Conservation (phyloP, 2,113 vertebrate species). For the Stegastes partitus region DNA sequence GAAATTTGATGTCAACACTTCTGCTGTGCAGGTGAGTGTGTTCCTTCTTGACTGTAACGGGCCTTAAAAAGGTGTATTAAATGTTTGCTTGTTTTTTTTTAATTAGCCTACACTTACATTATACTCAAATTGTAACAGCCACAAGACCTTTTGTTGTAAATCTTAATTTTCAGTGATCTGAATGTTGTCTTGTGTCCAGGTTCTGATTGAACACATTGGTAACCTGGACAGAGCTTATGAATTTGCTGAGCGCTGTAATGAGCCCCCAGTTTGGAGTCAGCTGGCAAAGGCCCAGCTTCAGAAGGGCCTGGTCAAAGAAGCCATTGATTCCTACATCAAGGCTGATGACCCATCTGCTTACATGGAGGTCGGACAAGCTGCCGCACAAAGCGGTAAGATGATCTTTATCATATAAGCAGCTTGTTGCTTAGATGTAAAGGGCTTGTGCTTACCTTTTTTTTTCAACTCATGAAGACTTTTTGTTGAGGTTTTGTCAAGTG, state of each 20-base stretch:
- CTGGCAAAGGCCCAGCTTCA: constrained; percentile 98
- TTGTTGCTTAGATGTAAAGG: not conserved
- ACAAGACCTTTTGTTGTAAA: not conserved
- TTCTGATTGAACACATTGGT: constrained; percentile 98
- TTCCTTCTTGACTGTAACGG: not conserved
- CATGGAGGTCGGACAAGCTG: constrained; percentile 99
- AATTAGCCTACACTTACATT: not conserved
- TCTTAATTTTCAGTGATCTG: not conserved
- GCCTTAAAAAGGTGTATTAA: not conserved
- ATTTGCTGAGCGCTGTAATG: constrained; percentile 98
- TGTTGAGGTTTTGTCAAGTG: not conserved
- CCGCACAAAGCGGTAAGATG: constrained; percentile 93
- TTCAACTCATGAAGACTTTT: not conserved
- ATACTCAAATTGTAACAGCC: not conserved
- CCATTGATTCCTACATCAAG: constrained; percentile 99
- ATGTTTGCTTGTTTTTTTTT: not conserved
- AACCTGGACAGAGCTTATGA: constrained; percentile 98
- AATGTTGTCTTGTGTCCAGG: constrained; percentile 79
- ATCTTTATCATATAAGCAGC: not conserved
- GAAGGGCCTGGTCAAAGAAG: constrained; percentile 98
- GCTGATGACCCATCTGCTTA: constrained; percentile 98
- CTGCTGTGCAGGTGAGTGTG: constrained; percentile 93
- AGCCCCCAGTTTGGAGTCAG: constrained; percentile 99
- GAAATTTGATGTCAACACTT: constrained; percentile 99
- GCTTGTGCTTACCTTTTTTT: not conserved